phyloP scores from a whole-genome alignment of 2,888 invertebrate species.

The Lottia scabra region DNA sequence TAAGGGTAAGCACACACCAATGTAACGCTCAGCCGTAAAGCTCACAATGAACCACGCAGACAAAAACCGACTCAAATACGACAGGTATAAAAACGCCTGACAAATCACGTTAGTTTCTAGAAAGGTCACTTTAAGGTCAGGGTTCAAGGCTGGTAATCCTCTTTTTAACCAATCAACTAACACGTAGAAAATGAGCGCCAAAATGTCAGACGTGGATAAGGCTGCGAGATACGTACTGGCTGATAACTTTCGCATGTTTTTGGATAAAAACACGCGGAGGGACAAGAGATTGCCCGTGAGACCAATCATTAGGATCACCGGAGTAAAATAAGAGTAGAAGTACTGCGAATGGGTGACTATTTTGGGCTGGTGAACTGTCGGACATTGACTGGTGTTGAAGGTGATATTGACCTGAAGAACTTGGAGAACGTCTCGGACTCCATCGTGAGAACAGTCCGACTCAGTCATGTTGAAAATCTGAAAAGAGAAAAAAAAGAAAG shows the following conservation, averaged over 20 bases:
- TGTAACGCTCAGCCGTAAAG: slow-evolving; percentile 63
- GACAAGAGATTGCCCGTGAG: slow-evolving; percentile 81
- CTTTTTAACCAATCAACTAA: slow-evolving; percentile 62
- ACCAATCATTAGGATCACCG: slow-evolving; percentile 80
- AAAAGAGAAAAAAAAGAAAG: background rate
- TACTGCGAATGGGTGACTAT: slow-evolving; percentile 29
- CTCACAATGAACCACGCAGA: slow-evolving; percentile 64
- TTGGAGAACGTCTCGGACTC: slow-evolving; percentile 16
- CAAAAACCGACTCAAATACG: slow-evolving; percentile 67
- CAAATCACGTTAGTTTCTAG: slow-evolving; percentile 75
- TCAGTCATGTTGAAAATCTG: background rate
- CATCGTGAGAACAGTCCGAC: background rate
- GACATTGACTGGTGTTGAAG: background rate
- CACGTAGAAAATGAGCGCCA: slow-evolving; percentile 75
- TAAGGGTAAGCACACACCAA: slow-evolving; percentile 63
- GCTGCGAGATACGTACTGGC: slow-evolving; percentile 85
- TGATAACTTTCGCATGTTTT: slow-evolving; percentile 76
- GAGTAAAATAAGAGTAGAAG: slow-evolving; percentile 78
- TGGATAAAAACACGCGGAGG: slow-evolving; percentile 81
- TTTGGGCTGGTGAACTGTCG: slow-evolving; percentile 1
- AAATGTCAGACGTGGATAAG: slow-evolving; percentile 82
- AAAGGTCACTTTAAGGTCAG: slow-evolving; percentile 40
- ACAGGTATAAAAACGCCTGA: slow-evolving; percentile 80
- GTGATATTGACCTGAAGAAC: background rate
- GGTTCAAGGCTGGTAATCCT: slow-evolving; percentile 44